Evolutionary conservation across 2,797 vertebrate species (phyloP).

Genomic region (Enteromius argenteus): DNA sequence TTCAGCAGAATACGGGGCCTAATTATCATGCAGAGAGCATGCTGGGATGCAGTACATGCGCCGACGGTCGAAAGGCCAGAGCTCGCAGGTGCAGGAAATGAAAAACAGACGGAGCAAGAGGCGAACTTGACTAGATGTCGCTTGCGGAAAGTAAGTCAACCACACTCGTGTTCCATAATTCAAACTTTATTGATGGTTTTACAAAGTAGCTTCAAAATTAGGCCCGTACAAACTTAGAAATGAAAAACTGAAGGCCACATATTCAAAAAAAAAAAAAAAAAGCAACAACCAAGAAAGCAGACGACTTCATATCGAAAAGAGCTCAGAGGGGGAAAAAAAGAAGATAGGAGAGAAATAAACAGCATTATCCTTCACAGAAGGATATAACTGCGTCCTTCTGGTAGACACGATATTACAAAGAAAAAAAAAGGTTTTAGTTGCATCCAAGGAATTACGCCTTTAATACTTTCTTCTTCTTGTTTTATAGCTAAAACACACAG

Average conservation of each 20-base stretch:
- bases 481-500: slow-evolving; percentile 42
- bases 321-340: background rate
- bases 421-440: slow-evolving; percentile 62
- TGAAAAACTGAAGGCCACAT: slow-evolving; percentile 73
- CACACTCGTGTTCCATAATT: slow-evolving; percentile 53
- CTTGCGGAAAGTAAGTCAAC: background rate
- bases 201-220: slow-evolving; percentile 73
- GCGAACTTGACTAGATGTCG: background rate
- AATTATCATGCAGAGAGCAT: slow-evolving; percentile 28
- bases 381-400: slow-evolving; percentile 68
- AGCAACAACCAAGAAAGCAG: slow-evolving; percentile 51
- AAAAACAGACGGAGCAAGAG: slow-evolving; percentile 2
- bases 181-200: slow-evolving; percentile 78
- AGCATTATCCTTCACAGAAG: slow-evolving; percentile 83
- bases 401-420: slow-evolving; percentile 67
- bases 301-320: slow-evolving; percentile 46
- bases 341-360: slow-evolving; percentile 62
- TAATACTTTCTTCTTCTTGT: slow-evolving; percentile 46
- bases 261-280: slow-evolving; percentile 61
- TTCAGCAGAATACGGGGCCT: slow-evolving; percentile 7
- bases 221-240: slow-evolving; percentile 70
- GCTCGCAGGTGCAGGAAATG: slow-evolving; percentile 46
- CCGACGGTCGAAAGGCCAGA: background rate
- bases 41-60: background rate
- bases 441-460: slow-evolving; percentile 58